Percentiles rank a stretch among this genome's conserved stretches.
phyloP scores from a whole-genome alignment of 2,888 invertebrate genomes.

The Chironomus riparius region DNA sequence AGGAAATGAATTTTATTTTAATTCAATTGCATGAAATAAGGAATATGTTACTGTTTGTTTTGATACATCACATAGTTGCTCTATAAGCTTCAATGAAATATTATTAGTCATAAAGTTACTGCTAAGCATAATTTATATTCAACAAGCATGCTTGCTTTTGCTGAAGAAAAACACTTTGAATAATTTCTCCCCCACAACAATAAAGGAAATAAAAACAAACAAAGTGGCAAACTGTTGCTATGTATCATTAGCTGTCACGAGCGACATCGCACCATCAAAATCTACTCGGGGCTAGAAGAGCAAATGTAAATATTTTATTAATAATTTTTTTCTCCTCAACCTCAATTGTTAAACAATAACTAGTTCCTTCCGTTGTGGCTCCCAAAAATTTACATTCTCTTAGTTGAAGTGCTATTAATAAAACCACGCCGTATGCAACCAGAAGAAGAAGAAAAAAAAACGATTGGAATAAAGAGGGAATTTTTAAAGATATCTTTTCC shows the following conservation, averaged over 20 bases:
- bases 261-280: background rate
- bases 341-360: background rate
- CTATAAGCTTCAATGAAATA: too few species aligned
- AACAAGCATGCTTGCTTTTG: background rate
- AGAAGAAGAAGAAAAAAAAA: background rate
- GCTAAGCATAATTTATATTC: background rate
- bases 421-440: slow-evolving; percentile 17
- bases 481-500: background rate
- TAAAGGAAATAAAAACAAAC: background rate
- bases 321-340: slow-evolving; percentile 1
- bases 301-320: slow-evolving; percentile 27
- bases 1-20: background rate
- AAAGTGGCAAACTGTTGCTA: slow-evolving; percentile 11
- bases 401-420: slow-evolving; percentile 20
- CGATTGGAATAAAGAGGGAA: background rate
- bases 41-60: too few species aligned
- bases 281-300: background rate
- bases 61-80: too few species aligned
- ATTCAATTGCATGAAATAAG: background rate
- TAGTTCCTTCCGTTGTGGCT: slow-evolving; percentile 5
- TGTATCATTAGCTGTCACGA: slow-evolving; percentile 24
- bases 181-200: background rate
- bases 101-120: too few species aligned
- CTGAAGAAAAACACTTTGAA: background rate
- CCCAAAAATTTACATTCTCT: background rate